Base-by-base conservation (phyloP, 2,797 vertebrate genomes). In the Alca torda region DNA sequence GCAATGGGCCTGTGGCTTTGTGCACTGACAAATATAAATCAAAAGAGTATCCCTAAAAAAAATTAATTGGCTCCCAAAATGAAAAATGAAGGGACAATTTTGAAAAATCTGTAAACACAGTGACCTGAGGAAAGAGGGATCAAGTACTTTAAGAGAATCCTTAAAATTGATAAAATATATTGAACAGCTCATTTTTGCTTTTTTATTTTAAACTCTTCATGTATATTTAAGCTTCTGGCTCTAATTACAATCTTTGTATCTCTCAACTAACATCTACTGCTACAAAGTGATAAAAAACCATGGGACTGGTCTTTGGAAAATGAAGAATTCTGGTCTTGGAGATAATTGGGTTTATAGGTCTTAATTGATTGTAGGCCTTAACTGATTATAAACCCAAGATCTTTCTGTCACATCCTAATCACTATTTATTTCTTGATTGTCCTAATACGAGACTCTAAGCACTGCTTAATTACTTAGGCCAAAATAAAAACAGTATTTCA, bases 241-340 rank as follows among this genome's bases (percentile, higher is more conserved):
- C 30, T 90, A 94, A 97, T 93, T 90, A 94, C 94, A 92, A 59
- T 64, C 48, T 89, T 81, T 37, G 8, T 64, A n/a, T 92, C 3
- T 2, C 24, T 95, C 61, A 90, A 24, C 67, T 73, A 87, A 61
- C 35, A 86, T 50, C 9, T 64, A 84, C 54, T 80, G 75, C 57
- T 80, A 65, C 28, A 43, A 77, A 84, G 64, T 18, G 57, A 93
- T 91, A 96, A 89, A 51, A 82, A 90, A 92, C 21, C 31, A 75
- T 4, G 15, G 31, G 23, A 59, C n/a, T 18, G 9, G 6, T 92
- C 56, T 72, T 89, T 39, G 54, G 78, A 65, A 95, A 92, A 91
- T 31, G 3, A 79, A 88, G 48, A 84, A 89, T 85, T 87, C 50
- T 78, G 21, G 10, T 74, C 54, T 74, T 43, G 14, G 37, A 87